Base-by-base conservation (phyloP, 2,888 invertebrate species). In the Sinhomidia bicolor region DNA sequence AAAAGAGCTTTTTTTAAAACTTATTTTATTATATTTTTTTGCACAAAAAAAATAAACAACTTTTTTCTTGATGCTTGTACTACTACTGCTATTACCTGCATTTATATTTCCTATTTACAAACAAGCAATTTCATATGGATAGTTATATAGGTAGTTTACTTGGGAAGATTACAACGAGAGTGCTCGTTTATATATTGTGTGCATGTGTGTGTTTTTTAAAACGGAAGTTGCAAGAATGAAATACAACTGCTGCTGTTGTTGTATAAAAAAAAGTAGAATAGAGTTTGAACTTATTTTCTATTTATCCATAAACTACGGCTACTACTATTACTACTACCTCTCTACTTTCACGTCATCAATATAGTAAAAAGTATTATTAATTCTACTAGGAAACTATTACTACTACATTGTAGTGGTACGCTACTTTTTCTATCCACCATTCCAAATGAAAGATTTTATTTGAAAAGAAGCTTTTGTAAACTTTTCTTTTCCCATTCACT, bases 101-200 rank as follows among this genome's bases (percentile, higher is more conserved):
- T 90, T 90, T 89, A 89, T 89, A 90, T 89, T 90, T 88, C 85
- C 81, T 85, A 88, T 85, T 88, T 78, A 65, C 81, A 83, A 78
- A 51, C 60, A 82, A 76, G 74, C 81, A 60, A 41, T 82, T 87
- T 65, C 17, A 4, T 1, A n/a, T 76, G 20, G 23, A 9, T 74
- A n/a, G n/a, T n/a, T n/a, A 41, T 41, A 23, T 74, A 17, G 51
- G 26, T 29, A 44, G 20, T 12, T 65, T 65, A 20, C 32, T 65
- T 65, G n/a, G n/a, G n/a, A n/a, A n/a, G n/a, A n/a, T n/a, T n/a
- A n/a, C n/a, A n/a, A n/a, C n/a, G n/a, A n/a, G n/a, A n/a, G n/a
- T n/a, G n/a, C n/a, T n/a, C n/a, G n/a, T n/a, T n/a, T n/a, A n/a
- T n/a, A n/a, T n/a, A n/a, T n/a, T n/a, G n/a, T n/a, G n/a, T n/a